Evolutionary conservation across 2,888 invertebrate genomes (phyloP).

Genomic region (Drosophila meridiana): DNA sequence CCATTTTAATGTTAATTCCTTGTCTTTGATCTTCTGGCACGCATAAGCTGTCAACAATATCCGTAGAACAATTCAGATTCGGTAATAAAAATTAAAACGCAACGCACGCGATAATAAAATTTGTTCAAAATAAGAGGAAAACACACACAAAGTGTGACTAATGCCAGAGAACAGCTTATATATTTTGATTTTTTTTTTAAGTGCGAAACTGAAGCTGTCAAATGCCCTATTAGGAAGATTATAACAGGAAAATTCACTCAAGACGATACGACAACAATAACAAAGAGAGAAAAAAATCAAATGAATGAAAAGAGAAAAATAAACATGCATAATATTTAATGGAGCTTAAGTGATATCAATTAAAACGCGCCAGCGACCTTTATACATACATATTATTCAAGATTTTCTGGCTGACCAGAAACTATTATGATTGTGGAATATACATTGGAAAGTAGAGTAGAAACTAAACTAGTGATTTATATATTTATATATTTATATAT

Average conservation of each 20-base stretch:
- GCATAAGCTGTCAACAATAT: conserved; percentile 26
- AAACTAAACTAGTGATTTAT: too few relatives aligned
- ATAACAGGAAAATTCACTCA: conserved; percentile 49
- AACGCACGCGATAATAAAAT: conserved; percentile 19
- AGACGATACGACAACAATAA: conserved; percentile 25
- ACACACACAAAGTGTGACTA: conserved; percentile 19
- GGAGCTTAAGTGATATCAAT: conserved; percentile 73
- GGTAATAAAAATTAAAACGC: conserved; percentile 1
- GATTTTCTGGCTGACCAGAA: conserved; percentile 41
- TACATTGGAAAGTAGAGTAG: background rate
- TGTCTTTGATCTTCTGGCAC: conserved; percentile 40
- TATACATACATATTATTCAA: conserved; percentile 22
- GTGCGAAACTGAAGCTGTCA: conserved; percentile 7
- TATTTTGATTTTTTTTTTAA: background rate
- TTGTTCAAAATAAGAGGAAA: background rate
- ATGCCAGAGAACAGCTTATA: conserved; percentile 15
- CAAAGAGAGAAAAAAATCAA: conserved; percentile 28
- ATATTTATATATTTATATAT: background rate
- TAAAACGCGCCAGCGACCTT: conserved; percentile 71
- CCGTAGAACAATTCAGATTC: conserved; percentile 16
- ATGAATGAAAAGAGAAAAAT: conserved; percentile 33
- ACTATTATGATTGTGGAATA: conserved; percentile 10
- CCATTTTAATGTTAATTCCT: background rate
- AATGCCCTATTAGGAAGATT: conserved; percentile 20
- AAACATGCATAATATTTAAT: conserved; percentile 63